Evolutionary conservation across 2,888 invertebrate species (phyloP).

Genomic region (Pristionchus maxplancki): DNA sequence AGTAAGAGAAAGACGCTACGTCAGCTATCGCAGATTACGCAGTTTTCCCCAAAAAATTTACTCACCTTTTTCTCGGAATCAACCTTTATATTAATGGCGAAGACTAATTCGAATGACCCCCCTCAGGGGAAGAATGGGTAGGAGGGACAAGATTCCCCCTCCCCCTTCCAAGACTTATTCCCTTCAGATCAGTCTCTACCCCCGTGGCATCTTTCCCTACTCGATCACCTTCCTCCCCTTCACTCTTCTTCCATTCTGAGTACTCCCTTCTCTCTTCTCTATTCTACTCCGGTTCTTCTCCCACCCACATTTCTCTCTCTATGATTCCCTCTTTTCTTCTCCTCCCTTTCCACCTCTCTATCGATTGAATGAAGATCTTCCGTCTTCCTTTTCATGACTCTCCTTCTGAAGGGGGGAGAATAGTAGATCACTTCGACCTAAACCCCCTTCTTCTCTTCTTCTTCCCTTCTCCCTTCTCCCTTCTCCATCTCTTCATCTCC

Average conservation of each 20-base stretch:
- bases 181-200: background rate
- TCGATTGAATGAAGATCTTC: conserved; percentile 34
- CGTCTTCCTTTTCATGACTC: background rate
- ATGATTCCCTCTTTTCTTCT: conserved; percentile 6
- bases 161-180: background rate
- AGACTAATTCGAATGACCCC: background rate
- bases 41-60: background rate
- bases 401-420: background rate
- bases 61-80: background rate
- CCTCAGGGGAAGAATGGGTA: background rate
- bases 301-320: conserved; percentile 9
- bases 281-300: conserved; percentile 22
- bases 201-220: background rate
- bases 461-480: background rate
- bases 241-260: conserved; percentile 40
- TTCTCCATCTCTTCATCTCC: background rate
- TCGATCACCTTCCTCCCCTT: conserved; percentile 12
- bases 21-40: background rate
- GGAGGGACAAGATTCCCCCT: too few relatives aligned
- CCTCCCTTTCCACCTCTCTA: conserved; percentile 1
- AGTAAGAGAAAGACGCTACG: background rate
- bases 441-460: background rate
- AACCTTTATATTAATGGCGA: background rate
- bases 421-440: background rate
- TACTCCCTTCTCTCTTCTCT: conserved; percentile 23